Evolutionary conservation across 1,140 invertebrate species (phyloP), one percentile per base, ranked within the genome.

Genomic region (Phymorhynchus buccinoides): DNA sequence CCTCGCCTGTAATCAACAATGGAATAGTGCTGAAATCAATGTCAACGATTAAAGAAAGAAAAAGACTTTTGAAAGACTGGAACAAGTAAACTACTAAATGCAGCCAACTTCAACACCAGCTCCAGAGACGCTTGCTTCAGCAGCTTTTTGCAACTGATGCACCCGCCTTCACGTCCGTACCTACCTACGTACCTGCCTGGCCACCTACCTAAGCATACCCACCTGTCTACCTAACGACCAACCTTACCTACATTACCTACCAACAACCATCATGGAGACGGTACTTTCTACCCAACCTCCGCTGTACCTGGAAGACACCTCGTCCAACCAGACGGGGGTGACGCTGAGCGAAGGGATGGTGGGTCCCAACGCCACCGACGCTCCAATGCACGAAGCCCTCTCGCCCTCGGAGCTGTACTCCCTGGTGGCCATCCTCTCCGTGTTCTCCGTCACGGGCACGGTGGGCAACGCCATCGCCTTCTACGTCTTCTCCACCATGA

Each of bases 401-500:
- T 52, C 77, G 3, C 41, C 41, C 7, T 35, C 41, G 3, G 30
- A 84, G 78, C 37, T 84, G 82, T 86, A 84, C 62, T 39, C 79
- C 0, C 62, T 87, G 32, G 73, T 87, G 30, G 83, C 56, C 22
- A 85, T 88, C 35, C 62, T 88, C 14, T 73, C 84, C 73, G 37
- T 88, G 30, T 88, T 88, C 41, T 42, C 79, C 56, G 52, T 87
- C 18, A 83, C 84, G 4, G 90, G 90, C 9, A 89, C 88, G 14
- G 73, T 89, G 18, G 91, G 91, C 9, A 92, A 92, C 84, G 84
- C 89, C 30, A 68, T 91, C 12, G 90, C 90, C 22, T 84, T 91
- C 39, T 87, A 89, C 73, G 90, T 92, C 9, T 92, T 91, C 86
- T 88, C 84, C 27, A 86, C 86, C 41, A 88, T 85, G n/a, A 85